Percentiles rank a stretch among this genome's conserved stretches.
Conservation (phyloP, 2,888 invertebrate species). For the Nyleta sp. region DNA sequence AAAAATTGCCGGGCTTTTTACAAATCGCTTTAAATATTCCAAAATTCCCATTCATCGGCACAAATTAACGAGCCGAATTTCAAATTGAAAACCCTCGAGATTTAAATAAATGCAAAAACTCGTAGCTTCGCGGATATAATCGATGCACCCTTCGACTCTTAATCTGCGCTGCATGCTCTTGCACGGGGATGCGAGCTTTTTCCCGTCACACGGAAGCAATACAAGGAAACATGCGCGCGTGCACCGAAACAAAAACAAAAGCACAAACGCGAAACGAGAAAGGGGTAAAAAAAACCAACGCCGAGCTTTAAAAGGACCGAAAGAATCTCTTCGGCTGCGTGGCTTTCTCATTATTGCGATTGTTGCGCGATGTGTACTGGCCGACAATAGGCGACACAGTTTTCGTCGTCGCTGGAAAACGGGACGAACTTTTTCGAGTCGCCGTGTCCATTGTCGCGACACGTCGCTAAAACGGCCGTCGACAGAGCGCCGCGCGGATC, state of each 20-base stretch:
- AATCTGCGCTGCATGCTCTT: neutral
- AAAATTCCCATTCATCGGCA: neutral
- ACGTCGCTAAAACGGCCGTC: conserved; percentile 48
- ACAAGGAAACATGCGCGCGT: conserved; percentile 7
- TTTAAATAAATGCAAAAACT: conserved; percentile 9
- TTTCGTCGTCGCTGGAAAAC: conserved; percentile 69
- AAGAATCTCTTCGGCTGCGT: conserved; percentile 74
- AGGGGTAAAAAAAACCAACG: neutral
- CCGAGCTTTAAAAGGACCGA: conserved; percentile 37
- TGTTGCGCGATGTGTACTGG: conserved; percentile 74
- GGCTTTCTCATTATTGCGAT: conserved; percentile 80
- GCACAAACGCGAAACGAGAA: conserved; percentile 8
- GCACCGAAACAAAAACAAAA: conserved; percentile 15
- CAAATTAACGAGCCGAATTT: conserved; percentile 7
- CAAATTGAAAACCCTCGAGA: conserved; percentile 8
- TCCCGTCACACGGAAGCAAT: conserved; percentile 20
- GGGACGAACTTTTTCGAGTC: conserved; percentile 50
- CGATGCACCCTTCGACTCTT: conserved; percentile 18
- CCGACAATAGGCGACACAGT: conserved; percentile 77
- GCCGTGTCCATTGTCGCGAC: conserved; percentile 61
- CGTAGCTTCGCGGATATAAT: conserved; percentile 10
- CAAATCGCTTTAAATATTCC: no score
- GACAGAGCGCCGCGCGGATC: conserved; percentile 58
- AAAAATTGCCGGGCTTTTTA: no score
- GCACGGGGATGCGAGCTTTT: conserved; percentile 12